phyloP scores from a whole-genome alignment of 2,797 vertebrate genomes.

The Myotis myotis region DNA sequence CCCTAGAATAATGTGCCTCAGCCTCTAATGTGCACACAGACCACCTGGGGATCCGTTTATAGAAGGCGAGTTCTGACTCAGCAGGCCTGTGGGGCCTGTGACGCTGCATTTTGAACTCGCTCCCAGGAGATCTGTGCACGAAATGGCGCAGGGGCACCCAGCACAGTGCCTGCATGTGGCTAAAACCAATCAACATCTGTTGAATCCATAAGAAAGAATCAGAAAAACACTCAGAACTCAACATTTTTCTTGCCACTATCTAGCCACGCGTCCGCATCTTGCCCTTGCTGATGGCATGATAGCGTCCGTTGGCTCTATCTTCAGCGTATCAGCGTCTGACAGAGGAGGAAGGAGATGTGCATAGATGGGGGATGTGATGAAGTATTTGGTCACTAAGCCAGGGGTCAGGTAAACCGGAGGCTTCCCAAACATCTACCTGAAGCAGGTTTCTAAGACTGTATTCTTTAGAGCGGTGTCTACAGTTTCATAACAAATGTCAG shows the following conservation, averaged over 20 bases:
- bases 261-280: no score
- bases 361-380: rapidly evolving
- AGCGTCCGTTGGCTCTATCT: neutral
- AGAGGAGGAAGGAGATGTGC: neutral
- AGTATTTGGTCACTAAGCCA: rapidly evolving
- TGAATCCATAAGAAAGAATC: neutral
- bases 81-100: neutral
- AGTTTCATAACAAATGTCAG: neutral
- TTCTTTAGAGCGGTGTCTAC: rapidly evolving
- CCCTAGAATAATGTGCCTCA: neutral
- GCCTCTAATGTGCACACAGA: rapidly evolving
- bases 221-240: neutral
- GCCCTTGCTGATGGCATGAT: neutral
- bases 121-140: neutral
- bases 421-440: no score
- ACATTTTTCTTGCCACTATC: neutral
- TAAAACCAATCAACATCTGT: no score
- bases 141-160: neutral
- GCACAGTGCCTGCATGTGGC: neutral
- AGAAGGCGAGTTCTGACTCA: neutral
- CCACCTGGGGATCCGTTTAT: no score
- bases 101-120: neutral
- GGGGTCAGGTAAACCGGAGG: neutral
- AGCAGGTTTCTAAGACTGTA: neutral
- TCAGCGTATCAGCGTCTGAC: neutral